phyloP scores from a whole-genome alignment of 1,140 invertebrate species.

The Condylostylus longicornis region DNA sequence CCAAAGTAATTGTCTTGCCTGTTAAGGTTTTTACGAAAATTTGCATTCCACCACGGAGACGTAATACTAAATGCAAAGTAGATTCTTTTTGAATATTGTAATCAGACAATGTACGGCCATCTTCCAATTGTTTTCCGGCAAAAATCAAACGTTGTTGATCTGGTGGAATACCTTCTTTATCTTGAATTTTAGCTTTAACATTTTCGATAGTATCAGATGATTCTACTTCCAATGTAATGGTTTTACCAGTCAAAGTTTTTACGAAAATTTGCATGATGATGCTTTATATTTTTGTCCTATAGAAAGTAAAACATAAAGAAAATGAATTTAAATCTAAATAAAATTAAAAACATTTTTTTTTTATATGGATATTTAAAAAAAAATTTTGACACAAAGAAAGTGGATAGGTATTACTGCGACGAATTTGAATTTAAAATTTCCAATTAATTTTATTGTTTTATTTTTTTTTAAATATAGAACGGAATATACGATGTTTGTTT shows the following conservation, averaged over 20 bases:
- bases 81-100: conserved; percentile 76
- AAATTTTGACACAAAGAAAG: too few species aligned
- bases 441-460: too few species aligned
- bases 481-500: too few species aligned
- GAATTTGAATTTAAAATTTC: too few species aligned
- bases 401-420: too few species aligned
- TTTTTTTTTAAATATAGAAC: too few species aligned
- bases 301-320: too few species aligned
- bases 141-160: conserved; percentile 60
- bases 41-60: conserved; percentile 73
- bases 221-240: conserved; percentile 66
- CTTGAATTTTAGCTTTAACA: conserved; percentile 64
- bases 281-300: not conserved
- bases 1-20: conserved; percentile 52
- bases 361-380: too few species aligned
- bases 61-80: conserved; percentile 70
- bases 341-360: too few species aligned
- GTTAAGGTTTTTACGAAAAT: conserved; percentile 38
- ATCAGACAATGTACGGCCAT: conserved; percentile 54
- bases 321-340: too few species aligned
- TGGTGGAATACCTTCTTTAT: conserved; percentile 54
- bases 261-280: conserved; percentile 63
- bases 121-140: conserved; percentile 62
- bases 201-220: conserved; percentile 68
- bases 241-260: conserved; percentile 68